A percentile compares a stretch with the other conserved stretches of the same genome.
Conservation (phyloP, 2,113 vertebrate species). For the Eleginops maclovinus region DNA sequence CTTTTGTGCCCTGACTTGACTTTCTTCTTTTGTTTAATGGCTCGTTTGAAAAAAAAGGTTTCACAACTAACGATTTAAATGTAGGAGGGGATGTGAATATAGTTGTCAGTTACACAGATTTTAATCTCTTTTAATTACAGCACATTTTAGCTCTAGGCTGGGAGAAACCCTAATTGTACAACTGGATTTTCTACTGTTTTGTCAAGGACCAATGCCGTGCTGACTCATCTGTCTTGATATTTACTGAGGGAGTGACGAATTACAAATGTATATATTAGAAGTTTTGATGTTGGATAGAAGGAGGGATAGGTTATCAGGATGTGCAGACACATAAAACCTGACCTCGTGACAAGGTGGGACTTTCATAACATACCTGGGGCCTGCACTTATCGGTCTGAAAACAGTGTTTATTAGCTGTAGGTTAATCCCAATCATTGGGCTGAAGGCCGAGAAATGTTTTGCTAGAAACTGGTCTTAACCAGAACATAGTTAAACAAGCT, state of each 20-base stretch:
- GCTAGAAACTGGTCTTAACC: neutral
- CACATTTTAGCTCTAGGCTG: conserved; percentile 17
- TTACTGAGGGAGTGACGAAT: conserved; percentile 53
- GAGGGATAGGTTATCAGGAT: neutral
- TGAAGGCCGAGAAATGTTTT: neutral
- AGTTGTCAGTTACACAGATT: neutral
- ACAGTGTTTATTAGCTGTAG: neutral
- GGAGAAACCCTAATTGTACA: conserved; percentile 22
- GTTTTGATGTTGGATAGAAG: neutral
- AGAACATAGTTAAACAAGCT: conserved; percentile 1
- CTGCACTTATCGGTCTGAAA: neutral
- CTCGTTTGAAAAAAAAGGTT: too few species aligned
- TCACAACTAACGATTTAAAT: neutral
- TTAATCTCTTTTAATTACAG: neutral
- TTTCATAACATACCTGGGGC: neutral
- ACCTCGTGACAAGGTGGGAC: neutral
- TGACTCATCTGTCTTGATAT: conserved; percentile 66
- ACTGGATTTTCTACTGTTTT: conserved; percentile 37
- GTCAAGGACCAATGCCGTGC: conserved; percentile 27
- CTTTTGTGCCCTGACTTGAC: neutral
- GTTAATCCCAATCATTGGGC: neutral
- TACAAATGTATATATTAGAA: conserved; percentile 21
- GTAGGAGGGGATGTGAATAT: neutral
- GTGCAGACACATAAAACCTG: neutral
- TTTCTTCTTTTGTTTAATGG: neutral